phyloP scores from a whole-genome alignment of 2,113 vertebrate genomes.

The Larimichthys crocea region DNA sequence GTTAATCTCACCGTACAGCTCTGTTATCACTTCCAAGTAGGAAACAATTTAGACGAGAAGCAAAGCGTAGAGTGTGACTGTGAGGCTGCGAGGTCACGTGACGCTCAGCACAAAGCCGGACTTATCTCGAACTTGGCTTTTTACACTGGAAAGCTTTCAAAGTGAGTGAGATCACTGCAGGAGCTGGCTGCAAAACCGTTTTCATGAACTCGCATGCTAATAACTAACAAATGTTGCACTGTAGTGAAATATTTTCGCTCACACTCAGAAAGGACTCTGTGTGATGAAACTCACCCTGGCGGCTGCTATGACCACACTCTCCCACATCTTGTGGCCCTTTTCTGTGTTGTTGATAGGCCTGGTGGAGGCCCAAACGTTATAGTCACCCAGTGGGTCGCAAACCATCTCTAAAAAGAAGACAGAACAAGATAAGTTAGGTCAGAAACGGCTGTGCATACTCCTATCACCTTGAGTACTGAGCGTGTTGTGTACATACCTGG shows the following conservation, averaged over 20 bases:
- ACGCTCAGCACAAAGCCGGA: neutral
- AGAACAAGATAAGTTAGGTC: neutral
- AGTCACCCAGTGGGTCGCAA: conserved; percentile 91
- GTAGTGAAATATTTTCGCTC: neutral
- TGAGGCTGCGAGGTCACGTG: neutral
- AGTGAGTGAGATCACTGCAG: conserved; percentile 16
- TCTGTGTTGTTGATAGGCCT: conserved; percentile 87
- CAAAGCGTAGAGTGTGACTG: neutral
- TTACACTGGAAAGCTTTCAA: neutral
- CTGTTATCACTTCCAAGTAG: neutral
- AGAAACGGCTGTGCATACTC: neutral
- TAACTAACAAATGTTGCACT: neutral
- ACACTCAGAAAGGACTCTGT: neutral
- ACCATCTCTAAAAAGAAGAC: conserved; percentile 85
- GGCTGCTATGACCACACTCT: conserved; percentile 88
- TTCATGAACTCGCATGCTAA: neutral
- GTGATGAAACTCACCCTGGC: conserved; percentile 84
- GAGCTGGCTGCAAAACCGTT: neutral
- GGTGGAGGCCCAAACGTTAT: conserved; percentile 90
- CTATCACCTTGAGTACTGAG: neutral
- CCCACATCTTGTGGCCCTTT: conserved; percentile 78
- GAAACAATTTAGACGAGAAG: neutral
- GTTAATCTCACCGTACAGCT: neutral
- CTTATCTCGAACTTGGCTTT: neutral
- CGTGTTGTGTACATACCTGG: conserved; percentile 82